phyloP scores from a whole-genome alignment of 1,140 invertebrate species.

The Samia ricini region DNA sequence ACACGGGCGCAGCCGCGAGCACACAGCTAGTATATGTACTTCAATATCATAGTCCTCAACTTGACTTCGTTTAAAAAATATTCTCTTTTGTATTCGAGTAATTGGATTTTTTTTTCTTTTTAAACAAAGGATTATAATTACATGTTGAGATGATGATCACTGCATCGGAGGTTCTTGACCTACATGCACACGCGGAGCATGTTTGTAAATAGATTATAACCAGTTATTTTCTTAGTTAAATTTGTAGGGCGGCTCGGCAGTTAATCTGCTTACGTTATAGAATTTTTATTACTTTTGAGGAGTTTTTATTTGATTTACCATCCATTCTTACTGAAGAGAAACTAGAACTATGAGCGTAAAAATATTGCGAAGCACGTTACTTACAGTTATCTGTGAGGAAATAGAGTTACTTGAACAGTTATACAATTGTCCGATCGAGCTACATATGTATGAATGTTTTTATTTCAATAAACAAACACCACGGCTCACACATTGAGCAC shows the following conservation, averaged over 20 bases:
- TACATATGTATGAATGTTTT: not conserved
- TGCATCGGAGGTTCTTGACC: conserved; percentile 51
- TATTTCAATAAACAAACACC: not conserved
- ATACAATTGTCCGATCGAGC: not conserved
- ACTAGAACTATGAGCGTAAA: not conserved
- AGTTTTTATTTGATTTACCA: not conserved
- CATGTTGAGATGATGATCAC: conserved; percentile 31
- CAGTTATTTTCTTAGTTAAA: conserved; percentile 14
- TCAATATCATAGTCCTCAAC: too few species aligned
- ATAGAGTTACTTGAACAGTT: not conserved
- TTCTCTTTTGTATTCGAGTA: not conserved
- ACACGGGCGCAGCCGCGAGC: too few species aligned
- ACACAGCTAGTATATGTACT: too few species aligned
- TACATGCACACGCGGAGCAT: conserved; percentile 32
- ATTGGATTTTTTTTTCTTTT: not conserved
- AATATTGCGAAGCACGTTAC: not conserved
- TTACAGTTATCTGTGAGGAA: not conserved
- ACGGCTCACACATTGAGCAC: not conserved
- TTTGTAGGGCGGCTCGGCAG: not conserved
- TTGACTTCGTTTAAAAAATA: not conserved
- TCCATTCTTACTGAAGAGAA: not conserved
- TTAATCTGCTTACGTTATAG: conserved; percentile 1
- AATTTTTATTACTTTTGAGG: conserved; percentile 2
- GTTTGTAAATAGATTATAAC: conserved; percentile 26
- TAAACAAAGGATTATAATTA: conserved; percentile 28